phyloP scores from a whole-genome alignment of 2,888 invertebrate species.

The Apamea crenata region DNA sequence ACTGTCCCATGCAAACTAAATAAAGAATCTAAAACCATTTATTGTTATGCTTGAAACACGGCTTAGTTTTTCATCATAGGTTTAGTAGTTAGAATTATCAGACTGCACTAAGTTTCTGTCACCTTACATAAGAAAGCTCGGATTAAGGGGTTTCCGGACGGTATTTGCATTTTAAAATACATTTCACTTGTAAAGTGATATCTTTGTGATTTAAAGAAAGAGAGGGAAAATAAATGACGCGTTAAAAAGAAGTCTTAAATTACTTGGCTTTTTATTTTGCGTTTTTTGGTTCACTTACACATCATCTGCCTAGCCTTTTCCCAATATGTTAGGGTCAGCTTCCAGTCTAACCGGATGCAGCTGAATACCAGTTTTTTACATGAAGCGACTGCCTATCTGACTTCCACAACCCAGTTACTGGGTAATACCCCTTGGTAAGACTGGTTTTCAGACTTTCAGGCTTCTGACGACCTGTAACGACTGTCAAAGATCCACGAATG shows the following conservation, averaged over 20 bases:
- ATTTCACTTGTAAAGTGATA: slow-evolving; percentile 61
- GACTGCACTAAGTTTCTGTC: slow-evolving; percentile 56
- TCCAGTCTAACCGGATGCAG: too few species aligned
- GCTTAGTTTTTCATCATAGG: slow-evolving; percentile 41
- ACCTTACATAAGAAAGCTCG: slow-evolving; percentile 38
- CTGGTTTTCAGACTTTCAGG: too few species aligned
- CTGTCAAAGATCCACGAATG: too few species aligned
- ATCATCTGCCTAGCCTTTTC: too few species aligned
- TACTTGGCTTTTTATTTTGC: slow-evolving; percentile 1
- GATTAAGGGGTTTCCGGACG: slow-evolving; percentile 56
- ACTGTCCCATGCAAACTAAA: slow-evolving; percentile 16
- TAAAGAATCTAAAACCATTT: slow-evolving; percentile 27
- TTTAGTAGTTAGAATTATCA: slow-evolving; percentile 45
- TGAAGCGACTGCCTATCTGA: too few species aligned
- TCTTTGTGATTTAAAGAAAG: slow-evolving; percentile 58
- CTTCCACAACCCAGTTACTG: too few species aligned
- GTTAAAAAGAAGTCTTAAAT: slow-evolving; percentile 24
- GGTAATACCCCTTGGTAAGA: too few species aligned
- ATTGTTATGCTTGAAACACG: slow-evolving; percentile 29
- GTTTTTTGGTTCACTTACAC: background rate
- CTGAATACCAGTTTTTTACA: too few species aligned
- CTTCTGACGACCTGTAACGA: too few species aligned
- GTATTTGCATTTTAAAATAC: slow-evolving; percentile 61
- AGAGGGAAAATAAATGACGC: slow-evolving; percentile 31
- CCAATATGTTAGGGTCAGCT: too few species aligned